These are phyloP conservation scores for Sphaeramia orbicularis DNA, from an alignment of 2,797 vertebrate species.

Conservation along the genomic window DNA sequence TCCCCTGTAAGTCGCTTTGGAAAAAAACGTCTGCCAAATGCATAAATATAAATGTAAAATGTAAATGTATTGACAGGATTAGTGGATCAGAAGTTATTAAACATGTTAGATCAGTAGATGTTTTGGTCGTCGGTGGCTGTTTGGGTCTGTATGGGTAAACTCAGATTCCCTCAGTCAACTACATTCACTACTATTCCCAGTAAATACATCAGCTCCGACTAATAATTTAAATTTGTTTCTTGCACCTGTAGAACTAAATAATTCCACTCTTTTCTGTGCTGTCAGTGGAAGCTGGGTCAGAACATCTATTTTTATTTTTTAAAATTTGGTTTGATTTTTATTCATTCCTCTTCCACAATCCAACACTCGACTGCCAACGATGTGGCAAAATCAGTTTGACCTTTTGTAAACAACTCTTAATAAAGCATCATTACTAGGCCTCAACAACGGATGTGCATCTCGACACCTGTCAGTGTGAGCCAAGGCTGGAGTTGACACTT, in stretches of 20 bases:
- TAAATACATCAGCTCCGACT: conserved; percentile 27
- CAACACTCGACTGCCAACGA: conserved; percentile 4
- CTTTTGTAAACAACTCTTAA: conserved; percentile 21
- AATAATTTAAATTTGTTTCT: conserved; percentile 29
- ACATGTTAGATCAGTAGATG: too few species aligned
- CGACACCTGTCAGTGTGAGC: conserved; percentile 48
- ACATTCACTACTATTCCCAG: conserved; percentile 2
- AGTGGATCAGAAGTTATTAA: too few species aligned
- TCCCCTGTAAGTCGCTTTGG: too few species aligned
- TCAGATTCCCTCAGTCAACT: conserved; percentile 6
- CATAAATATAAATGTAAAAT: too few species aligned
- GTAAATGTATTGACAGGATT: too few species aligned
- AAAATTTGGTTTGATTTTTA: background rate
- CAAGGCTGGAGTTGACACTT: conserved; percentile 31
- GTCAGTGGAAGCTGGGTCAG: conserved; percentile 16
- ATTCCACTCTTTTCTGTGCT: background rate
- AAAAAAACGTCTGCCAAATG: too few species aligned
- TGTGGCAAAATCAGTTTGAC: conserved; percentile 24
- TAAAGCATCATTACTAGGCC: conserved; percentile 20
- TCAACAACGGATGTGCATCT: conserved; percentile 34
- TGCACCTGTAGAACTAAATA: conserved; percentile 2
- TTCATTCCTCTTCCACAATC: conserved; percentile 4
- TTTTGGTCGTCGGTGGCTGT: too few species aligned
- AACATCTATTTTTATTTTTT: background rate
- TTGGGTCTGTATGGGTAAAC: too few species aligned